phyloP scores from a whole-genome alignment of 2,888 invertebrate species.

The Criorhina ranunculi region DNA sequence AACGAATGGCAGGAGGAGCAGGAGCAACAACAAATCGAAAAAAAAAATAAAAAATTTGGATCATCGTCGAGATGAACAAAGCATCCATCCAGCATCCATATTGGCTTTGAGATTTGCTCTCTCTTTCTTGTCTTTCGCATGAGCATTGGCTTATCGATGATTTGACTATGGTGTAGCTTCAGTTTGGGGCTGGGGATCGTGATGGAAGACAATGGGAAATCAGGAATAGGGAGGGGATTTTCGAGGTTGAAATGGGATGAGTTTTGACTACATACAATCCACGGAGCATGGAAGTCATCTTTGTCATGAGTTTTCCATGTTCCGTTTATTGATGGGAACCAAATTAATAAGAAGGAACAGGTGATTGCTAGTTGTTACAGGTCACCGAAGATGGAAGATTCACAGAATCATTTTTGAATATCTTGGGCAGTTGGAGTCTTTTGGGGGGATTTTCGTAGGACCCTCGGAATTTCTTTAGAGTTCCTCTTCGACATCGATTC shows the following conservation, averaged over 20 bases:
- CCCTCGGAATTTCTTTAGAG: no score
- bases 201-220: constrained; percentile 54
- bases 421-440: no score
- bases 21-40: background rate
- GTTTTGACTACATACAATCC: background rate
- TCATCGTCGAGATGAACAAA: constrained; percentile 61
- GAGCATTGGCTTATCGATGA: constrained; percentile 51
- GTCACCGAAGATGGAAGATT: background rate
- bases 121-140: background rate
- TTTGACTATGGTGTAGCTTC: constrained; percentile 11
- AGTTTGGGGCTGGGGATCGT: constrained; percentile 26
- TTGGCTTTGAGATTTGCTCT: constrained; percentile 28
- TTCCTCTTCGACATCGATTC: no score
- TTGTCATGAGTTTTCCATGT: constrained; percentile 11
- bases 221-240: constrained; percentile 37
- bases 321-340: background rate
- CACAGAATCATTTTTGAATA: no score
- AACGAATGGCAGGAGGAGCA: background rate
- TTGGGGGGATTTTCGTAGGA: no score
- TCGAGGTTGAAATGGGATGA: constrained; percentile 17
- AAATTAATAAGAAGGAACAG: constrained; percentile 13
- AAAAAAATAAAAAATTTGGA: constrained; percentile 47
- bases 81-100: constrained; percentile 68
- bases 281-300: constrained; percentile 9
- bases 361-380: constrained; percentile 31